Evolutionary conservation across 2,113 vertebrate species (phyloP).

Genomic region (Psophia crepitans): DNA sequence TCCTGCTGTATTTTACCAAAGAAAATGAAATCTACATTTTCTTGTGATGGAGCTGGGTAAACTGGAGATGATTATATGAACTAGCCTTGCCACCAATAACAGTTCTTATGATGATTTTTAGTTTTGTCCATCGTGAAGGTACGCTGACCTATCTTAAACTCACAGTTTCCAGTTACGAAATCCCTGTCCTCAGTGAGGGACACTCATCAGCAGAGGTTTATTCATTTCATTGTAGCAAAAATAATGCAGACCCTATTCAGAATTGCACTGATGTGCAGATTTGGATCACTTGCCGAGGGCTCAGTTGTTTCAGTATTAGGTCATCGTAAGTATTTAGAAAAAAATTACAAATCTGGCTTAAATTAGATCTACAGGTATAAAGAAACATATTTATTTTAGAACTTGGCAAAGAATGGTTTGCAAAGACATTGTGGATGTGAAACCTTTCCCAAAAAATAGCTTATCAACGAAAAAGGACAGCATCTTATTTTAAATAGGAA

Average conservation of each 20-base stretch:
- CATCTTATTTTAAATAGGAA: not conserved
- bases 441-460: not conserved
- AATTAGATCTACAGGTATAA: not conserved
- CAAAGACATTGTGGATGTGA: not conserved
- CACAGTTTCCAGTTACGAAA: not conserved
- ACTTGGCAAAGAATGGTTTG: not conserved
- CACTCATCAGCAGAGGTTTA: not conserved
- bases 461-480: not conserved
- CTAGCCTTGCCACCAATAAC: not conserved
- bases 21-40: not conserved
- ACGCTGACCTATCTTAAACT: not conserved
- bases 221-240: not conserved
- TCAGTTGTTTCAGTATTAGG: not conserved
- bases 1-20: slow-evolving; percentile 6
- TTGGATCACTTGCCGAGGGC: not conserved
- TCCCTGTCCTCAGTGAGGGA: not conserved
- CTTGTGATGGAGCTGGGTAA: not conserved
- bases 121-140: not conserved
- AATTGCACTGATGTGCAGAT: not conserved
- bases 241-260: not conserved
- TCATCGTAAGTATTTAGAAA: not conserved
- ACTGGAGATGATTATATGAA: not conserved
- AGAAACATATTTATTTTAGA: not conserved
- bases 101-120: not conserved
- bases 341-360: not conserved